Evolutionary conservation across 2,888 invertebrate genomes (phyloP), one percentile per base, ranked within the genome.

Genomic region (Meta bourneti): DNA sequence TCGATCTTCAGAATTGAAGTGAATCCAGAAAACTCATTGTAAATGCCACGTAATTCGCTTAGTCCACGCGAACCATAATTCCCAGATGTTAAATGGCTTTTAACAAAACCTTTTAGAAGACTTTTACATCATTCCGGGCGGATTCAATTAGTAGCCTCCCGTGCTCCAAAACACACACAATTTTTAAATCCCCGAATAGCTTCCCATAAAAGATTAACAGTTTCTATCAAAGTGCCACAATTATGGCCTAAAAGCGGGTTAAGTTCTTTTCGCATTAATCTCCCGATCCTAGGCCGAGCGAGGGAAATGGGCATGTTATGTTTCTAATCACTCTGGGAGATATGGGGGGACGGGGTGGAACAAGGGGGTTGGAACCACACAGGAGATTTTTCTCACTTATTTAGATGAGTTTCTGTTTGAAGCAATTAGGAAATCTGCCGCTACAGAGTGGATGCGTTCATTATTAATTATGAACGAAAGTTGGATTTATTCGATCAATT

Each of bases 401-500:
- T 61, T 75, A 75, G 61, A 61, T 78, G 49, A 75, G 84, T 75
- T 84, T 13, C n/a, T 52, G 84, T 84, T 84, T 84, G 74, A 84
- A 84, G 84, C 74, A 75, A 84, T 84, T 84, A 84, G 48, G 34
- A 74, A 61, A 19, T n/a, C 72, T 70, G 49, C 82, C 61, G 54
- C 71, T 52, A 72, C 78, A 34, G 83, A 72, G 52, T 51, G 70
- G 70, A 78, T 69, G 70, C 78, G 52, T 75, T 51, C 87, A 72
- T 79, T 87, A 87, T 79, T 87, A 87, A 87, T 79, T 87, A 72
- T 72, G 54, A 78, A 13, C 51, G 34, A 11, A 71, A 54, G 79
- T 80, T 71, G 80, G 80, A 87, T 80, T 86, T 79, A 87, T 80
- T 87, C 71, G 79, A 71, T 87, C 80, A 87, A 87, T 87, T 87